Base-by-base conservation (phyloP, 2,113 vertebrate genomes). In the Canis aureus region DNA sequence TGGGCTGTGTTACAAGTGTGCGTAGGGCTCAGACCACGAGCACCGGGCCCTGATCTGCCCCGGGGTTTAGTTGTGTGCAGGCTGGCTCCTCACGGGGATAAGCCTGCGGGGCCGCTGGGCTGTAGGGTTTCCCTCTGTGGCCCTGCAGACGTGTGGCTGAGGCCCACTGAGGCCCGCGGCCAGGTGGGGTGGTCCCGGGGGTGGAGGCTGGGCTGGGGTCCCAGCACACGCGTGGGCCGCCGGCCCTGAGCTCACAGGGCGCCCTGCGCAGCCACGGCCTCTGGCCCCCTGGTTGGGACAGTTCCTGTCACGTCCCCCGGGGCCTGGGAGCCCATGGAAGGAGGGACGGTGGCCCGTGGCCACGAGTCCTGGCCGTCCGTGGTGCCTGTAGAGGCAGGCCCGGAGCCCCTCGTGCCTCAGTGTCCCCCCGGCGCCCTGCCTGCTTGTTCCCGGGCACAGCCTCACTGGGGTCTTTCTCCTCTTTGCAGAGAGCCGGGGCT, bases 401-500 rank as follows among this genome's bases (percentile, higher is more conserved):
- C 51, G 27, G 51, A 32, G 74, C 74, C 27, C 16, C 29, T 16
- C 9, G 12, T 15, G 67, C 17, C 49, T 49, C 29, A 0, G 67
- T 35, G 49, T 89, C 79, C 62, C 25, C 69, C 2, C 12, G 1
- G 27, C 22, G 13, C 35, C 25, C 76, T 32, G 76, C 27, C 73
- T 9, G 76, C 49, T 29, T 12, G 23, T 27, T 22, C 74, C 43
- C 74, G 16, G 3, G 25, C 13, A 0, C 23, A 3, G 19, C 66
- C 94, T 96, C 62, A 97, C 29, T 0, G 0, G 3, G 49, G 4
- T 83, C 74, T 95, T 90, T 96, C 83, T 98, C 98, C 32, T 96
- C 83, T 98, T 89, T 94, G 51, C 98, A 99, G 99, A 99, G 79
- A 97, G 97, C 12, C 29, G 64, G 8, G 89, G 57, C 25, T 62